These are phyloP conservation scores for Phymanthus crucifer DNA, from an alignment of 92 coral and sea anemone genomes.

Conservation along the genomic window DNA sequence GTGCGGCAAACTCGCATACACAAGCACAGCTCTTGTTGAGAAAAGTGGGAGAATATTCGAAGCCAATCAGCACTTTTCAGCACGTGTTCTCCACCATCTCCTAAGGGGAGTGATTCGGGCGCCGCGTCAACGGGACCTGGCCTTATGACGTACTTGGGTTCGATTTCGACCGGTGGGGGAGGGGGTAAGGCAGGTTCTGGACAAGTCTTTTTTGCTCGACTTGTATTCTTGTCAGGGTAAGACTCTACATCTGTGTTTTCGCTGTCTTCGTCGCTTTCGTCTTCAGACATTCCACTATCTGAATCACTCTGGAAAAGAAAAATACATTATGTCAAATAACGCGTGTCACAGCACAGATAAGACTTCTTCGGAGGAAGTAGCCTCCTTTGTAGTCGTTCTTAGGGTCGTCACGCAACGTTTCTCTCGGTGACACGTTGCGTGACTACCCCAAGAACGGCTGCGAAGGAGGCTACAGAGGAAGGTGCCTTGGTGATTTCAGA, in stretches of 20 bases:
- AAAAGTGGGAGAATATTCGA: constrained; percentile 66
- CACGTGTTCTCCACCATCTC: constrained; percentile 64
- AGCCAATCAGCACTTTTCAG: constrained; percentile 79
- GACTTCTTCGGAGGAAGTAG: too few relatives aligned
- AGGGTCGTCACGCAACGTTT: too few relatives aligned
- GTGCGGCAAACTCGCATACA: constrained; percentile 99
- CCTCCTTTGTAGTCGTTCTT: too few relatives aligned
- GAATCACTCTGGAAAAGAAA: constrained; percentile 40
- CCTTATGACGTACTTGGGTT: constrained; percentile 80
- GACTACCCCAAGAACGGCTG: too few relatives aligned
- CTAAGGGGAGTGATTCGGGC: constrained; percentile 64
- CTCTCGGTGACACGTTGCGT: too few relatives aligned
- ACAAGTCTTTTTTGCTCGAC: constrained; percentile 50
- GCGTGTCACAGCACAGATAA: too few relatives aligned
- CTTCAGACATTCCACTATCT: constrained; percentile 39
- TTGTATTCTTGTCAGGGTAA: neutral
- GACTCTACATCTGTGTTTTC: neutral
- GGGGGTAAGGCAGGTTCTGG: constrained; percentile 61
- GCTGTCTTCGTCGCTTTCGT: constrained; percentile 57
- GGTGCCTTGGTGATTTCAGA: too few relatives aligned
- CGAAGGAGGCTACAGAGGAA: too few relatives aligned
- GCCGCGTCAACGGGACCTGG: constrained; percentile 90
- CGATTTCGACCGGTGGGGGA: constrained; percentile 88
- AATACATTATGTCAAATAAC: too few relatives aligned
- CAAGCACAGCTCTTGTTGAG: constrained; percentile 72